Evolutionary conservation across 1,140 invertebrate genomes (phyloP), one percentile per base, ranked within the genome.

Genomic region (Dreissena rostriformis): DNA sequence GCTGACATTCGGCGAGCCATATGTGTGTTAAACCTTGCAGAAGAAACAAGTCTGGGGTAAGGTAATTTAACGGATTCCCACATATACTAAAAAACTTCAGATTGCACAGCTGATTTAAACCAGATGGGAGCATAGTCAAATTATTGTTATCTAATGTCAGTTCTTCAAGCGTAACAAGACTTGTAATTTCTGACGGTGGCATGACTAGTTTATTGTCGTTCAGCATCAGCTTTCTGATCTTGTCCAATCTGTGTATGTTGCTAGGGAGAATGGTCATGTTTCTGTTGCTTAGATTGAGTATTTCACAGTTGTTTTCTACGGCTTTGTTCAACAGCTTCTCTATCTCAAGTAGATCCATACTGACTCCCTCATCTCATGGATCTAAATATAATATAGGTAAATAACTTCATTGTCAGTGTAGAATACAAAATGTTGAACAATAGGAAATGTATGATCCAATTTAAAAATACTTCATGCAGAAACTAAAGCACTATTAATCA

Each of bases 151-250:
- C 91, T 12, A 93, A 74, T n/a, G 88, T 87, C 1, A 93, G 82
- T 71, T 92, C 91, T 66, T 91, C 88, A 22, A 93, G 74, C 28
- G 82, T 72, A 2, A 71, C 17, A 55, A 93, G 78, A 17, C 70
- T 39, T 6, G 78, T 87, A 0, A 93, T 51, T 80, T 93, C 92
- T n/a, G 88, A 87, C 26, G 91, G 91, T 0, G 91, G 90, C 89
- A 92, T 91, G n/a, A 92, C 52, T 51, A 92, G 85, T 12, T 90
- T 86, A 74, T 92, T 92, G 81, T 92, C 82, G 83, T 92, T 92
- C 0, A 92, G 79, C 17, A 87, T 57, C 22, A 92, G 72, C 29
- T 77, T 85, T 11, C 72, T 84, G 6, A 91, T 82, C 72, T 86
- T 65, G 26, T 61, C 57, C 10, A 91, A 74, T 52, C 88, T 87